phyloP scores from a whole-genome alignment of 2,113 vertebrate species.

The Sturnus vulgaris region DNA sequence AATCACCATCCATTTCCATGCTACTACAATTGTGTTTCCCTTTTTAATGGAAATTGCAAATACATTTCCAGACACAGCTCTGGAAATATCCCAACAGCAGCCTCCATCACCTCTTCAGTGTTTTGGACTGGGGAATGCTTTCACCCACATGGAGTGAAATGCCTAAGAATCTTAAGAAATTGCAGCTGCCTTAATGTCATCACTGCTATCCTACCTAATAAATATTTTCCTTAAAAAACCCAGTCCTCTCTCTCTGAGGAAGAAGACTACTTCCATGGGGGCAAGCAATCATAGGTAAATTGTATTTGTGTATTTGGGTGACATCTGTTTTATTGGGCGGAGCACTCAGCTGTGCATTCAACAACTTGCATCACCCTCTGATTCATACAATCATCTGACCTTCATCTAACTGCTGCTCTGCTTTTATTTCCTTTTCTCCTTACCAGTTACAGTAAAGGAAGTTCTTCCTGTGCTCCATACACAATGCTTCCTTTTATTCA shows the following conservation, averaged over 20 bases:
- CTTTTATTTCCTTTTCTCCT: conserved; percentile 1
- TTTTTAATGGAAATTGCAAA: not conserved
- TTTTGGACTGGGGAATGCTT: not conserved
- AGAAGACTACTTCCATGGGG: not conserved
- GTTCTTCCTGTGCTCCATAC: not conserved
- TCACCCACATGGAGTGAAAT: not conserved
- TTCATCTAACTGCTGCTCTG: not conserved
- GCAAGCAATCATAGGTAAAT: not conserved
- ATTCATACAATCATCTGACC: conserved; percentile 47
- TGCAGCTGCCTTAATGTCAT: not conserved
- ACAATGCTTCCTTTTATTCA: not conserved
- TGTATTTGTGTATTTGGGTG: not conserved
- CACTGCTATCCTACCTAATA: not conserved
- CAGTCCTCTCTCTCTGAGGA: not conserved
- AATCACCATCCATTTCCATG: too few species aligned
- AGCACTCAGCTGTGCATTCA: not conserved
- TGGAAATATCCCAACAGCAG: not conserved
- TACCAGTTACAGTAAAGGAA: not conserved
- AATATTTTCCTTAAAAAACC: not conserved
- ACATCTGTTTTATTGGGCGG: not conserved
- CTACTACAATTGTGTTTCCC: not conserved
- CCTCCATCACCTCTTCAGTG: not conserved
- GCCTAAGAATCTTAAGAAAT: not conserved
- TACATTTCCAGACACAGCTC: not conserved
- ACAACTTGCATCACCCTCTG: conserved; percentile 4